phyloP scores from a whole-genome alignment of 1,140 invertebrate genomes.

The Drosophila pseudoananassae region DNA sequence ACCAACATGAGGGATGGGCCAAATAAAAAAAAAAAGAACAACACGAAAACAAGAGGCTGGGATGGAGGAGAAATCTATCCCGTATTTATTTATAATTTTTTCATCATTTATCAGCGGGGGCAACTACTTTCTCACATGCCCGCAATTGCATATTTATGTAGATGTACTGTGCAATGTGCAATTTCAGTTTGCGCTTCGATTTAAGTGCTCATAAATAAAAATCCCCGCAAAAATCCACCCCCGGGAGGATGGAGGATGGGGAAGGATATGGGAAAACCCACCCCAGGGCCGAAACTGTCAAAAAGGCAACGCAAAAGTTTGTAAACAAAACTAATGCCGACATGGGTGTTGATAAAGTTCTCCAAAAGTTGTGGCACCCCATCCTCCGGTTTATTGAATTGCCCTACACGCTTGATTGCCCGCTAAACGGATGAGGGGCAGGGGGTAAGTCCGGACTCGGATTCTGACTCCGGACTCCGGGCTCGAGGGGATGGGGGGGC shows the following conservation, averaged over 20 bases:
- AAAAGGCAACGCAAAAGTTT: slow-evolving; percentile 82
- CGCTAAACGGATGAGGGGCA: slow-evolving; percentile 74
- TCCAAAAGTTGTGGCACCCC: slow-evolving; percentile 53
- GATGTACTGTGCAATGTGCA: slow-evolving; percentile 72
- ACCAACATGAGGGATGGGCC: slow-evolving; percentile 22
- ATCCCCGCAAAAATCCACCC: slow-evolving; percentile 41
- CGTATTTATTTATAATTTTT: slow-evolving; percentile 78
- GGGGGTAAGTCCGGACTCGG: neutral
- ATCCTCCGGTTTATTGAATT: slow-evolving; percentile 72
- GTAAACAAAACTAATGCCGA: slow-evolving; percentile 84
- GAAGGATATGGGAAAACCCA: slow-evolving; percentile 6
- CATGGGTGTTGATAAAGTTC: slow-evolving; percentile 84
- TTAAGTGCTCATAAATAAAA: slow-evolving; percentile 84
- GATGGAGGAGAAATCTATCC: slow-evolving; percentile 30
- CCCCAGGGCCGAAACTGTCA: slow-evolving; percentile 58
- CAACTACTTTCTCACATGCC: slow-evolving; percentile 65
- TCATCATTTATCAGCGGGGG: slow-evolving; percentile 71
- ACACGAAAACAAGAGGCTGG: slow-evolving; percentile 6
- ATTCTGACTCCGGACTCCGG: slow-evolving; percentile 1
- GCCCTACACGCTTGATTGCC: slow-evolving; percentile 83
- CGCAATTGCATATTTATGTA: slow-evolving; percentile 83
- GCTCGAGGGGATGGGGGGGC: neutral
- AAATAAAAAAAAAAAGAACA: neutral
- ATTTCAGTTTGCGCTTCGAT: slow-evolving; percentile 78
- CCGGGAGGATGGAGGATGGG: neutral